A percentile compares a stretch with the other conserved stretches of the same genome.
These are phyloP conservation scores for Cottus gobio DNA, from an alignment of 2,113 vertebrate species.

Conservation along the genomic window DNA sequence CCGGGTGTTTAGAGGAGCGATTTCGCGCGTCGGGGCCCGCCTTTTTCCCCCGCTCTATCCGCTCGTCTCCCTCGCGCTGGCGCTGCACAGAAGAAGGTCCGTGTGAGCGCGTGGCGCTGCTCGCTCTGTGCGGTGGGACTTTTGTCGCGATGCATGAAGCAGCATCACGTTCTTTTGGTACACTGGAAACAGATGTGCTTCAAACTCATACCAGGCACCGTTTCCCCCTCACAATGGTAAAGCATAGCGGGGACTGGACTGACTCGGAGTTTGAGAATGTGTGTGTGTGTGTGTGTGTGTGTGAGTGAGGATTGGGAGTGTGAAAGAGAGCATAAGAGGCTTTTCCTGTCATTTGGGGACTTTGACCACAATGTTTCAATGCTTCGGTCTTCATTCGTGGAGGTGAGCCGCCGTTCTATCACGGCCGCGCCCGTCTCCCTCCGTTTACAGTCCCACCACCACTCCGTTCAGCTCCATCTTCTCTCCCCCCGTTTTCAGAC, in stretches of 20 bases:
- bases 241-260: slow-evolving; percentile 45
- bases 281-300: not conserved
- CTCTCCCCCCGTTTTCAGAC: no score
- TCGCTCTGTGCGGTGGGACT: slow-evolving; percentile 58
- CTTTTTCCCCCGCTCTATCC: no score
- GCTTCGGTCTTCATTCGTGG: slow-evolving; percentile 50
- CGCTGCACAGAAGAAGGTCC: not conserved
- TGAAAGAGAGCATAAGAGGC: slow-evolving; percentile 9
- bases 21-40: slow-evolving; percentile 6
- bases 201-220: slow-evolving; percentile 70
- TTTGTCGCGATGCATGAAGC: slow-evolving; percentile 64
- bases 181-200: slow-evolving; percentile 81
- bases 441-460: not conserved
- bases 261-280: slow-evolving; percentile 24
- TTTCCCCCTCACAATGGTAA: slow-evolving; percentile 58
- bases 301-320: slow-evolving; percentile 18
- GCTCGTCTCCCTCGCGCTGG: not conserved
- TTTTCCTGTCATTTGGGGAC: slow-evolving; percentile 48
- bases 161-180: slow-evolving; percentile 73
- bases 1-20: slow-evolving; percentile 27
- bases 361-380: slow-evolving; percentile 51
- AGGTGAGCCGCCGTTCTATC: slow-evolving; percentile 15
- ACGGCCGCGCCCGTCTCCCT: slow-evolving; percentile 16
- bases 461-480: not conserved
- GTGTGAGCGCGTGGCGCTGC: slow-evolving; percentile 31